Base-by-base conservation (phyloP, 2,797 vertebrate species). In the Antrozous pallidus region DNA sequence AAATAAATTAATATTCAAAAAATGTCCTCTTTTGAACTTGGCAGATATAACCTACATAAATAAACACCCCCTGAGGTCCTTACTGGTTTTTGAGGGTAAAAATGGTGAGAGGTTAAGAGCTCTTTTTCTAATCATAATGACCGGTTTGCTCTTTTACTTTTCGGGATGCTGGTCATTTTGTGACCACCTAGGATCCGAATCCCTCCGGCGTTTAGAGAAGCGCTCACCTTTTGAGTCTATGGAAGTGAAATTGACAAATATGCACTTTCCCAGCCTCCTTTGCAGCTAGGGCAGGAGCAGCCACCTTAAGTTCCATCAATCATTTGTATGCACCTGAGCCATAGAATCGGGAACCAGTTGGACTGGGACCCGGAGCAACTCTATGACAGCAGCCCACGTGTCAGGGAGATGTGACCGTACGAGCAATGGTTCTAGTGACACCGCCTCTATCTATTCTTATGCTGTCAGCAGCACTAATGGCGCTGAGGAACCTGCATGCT, bases 31-130 rank as follows among this genome's bases (percentile, higher is more conserved):
- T 31, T 61, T 16, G 31, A 61, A 61, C 28, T 65, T 58, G 78
- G 90, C 82, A 63, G 56, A 42, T 38, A 63, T 9, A 61, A 75
- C 26, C 22, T 75, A 54, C 9, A 67, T 42, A 89, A 83, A 49
- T 12, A 71, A 75, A 94, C 88, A 65, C 22, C 70, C 56, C 51
- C 89, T 67, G 4, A 79, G 42, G 4, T 80, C 20, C 24, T 84
- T 74, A 54, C 33, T 47, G 31, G 82, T 90, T 79, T 93, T 67
- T 67, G 8, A 90, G 10, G 42, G 31, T 69, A 77, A 45, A 58
- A 82, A 95, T 31, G 45, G 31, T 33, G 67, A 92, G 63, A 83
- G 31, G 89, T 42, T 56, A 38, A 95, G 24, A 90, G 80, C 16
- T 33, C 49, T 17, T 51, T 0, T 54, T 47, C 26, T 63, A 80